Evolutionary conservation across 2,888 invertebrate species (phyloP).

Genomic region (Dryococelus australis): DNA sequence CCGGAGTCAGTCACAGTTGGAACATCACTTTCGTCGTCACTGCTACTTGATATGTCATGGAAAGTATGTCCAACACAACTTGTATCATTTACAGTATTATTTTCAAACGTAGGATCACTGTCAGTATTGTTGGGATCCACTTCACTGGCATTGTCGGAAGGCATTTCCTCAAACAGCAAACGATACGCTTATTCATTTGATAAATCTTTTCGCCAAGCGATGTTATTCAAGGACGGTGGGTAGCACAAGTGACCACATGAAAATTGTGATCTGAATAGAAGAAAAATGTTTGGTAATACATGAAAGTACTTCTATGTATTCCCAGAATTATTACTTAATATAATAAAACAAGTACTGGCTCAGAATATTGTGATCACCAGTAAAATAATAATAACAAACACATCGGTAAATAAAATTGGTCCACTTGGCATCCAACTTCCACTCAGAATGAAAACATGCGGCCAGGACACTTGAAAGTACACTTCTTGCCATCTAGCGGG

Average conservation of each 20-base stretch:
- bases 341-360: neutral
- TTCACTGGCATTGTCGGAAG: neutral
- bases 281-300: neutral
- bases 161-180: neutral
- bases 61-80: neutral
- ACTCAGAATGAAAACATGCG: neutral
- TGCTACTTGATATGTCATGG: neutral
- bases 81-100: neutral
- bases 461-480: neutral
- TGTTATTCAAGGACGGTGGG: neutral
- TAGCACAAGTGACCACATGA: neutral
- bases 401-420: neutral
- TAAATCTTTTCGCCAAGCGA: neutral
- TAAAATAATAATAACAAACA: neutral
- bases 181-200: neutral
- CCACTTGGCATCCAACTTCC: neutral
- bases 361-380: neutral
- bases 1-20: neutral
- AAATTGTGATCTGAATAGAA: neutral
- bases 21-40: neutral
- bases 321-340: neutral
- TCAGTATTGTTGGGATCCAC: neutral
- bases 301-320: neutral
- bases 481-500: no score
- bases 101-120: neutral